phyloP scores from a whole-genome alignment of 2,113 vertebrate genomes.

The Machaerirhynchus nigripectus region DNA sequence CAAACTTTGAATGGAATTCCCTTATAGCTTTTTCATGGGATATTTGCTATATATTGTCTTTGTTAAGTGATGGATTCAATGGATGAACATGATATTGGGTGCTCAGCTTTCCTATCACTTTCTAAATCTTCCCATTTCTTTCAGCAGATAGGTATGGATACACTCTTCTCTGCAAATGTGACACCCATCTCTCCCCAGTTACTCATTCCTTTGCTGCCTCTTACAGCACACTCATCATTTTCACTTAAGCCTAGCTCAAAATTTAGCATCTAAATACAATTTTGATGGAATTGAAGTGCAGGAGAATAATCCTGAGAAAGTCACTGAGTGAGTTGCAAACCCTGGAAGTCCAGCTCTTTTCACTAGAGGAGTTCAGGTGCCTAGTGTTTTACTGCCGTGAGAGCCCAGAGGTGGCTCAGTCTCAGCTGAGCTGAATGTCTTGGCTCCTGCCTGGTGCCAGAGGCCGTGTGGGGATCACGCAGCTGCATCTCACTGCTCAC shows the following conservation, averaged over 20 bases:
- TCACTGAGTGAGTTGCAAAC: not conserved
- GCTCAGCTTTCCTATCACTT: not conserved
- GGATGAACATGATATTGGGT: not conserved
- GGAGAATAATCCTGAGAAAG: not conserved
- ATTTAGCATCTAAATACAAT: not conserved
- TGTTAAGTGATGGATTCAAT: not conserved
- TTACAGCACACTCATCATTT: not conserved
- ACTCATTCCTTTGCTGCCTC: not conserved
- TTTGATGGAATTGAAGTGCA: not conserved
- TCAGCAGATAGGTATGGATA: not conserved
- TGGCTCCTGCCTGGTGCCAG: not conserved
- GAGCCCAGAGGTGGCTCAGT: not conserved
- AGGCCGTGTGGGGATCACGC: fast-evolving
- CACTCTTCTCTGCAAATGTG: not conserved
- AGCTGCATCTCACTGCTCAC: not conserved
- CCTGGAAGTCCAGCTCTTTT: not conserved
- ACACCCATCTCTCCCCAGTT: not conserved
- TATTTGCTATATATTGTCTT: not conserved
- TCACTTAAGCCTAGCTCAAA: not conserved
- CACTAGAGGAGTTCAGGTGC: not conserved
- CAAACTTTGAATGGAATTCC: not conserved
- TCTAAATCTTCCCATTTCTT: slow-evolving; percentile 3
- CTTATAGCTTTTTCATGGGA: not conserved
- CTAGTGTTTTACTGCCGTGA: fast-evolving
- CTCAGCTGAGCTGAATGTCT: not conserved